Conservation (phyloP, 1,140 invertebrate species). For the Papilio polyxenes region DNA sequence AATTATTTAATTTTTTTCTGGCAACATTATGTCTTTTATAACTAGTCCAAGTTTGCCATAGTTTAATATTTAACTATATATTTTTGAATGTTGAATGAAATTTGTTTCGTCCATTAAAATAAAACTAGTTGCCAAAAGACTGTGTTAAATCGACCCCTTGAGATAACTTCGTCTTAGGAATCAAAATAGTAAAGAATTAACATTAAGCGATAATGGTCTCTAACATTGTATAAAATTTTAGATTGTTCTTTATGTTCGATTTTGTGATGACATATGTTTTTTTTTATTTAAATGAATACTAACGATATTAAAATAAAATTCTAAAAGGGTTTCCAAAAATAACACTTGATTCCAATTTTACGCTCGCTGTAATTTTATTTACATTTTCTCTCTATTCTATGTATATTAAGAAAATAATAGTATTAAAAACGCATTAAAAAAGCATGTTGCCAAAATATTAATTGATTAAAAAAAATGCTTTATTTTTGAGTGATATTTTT, state of each 20-base stretch:
- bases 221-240: neutral
- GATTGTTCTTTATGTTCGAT: neutral
- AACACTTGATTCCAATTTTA: neutral
- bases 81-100: no score
- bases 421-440: constrained; percentile 10
- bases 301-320: neutral
- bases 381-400: neutral
- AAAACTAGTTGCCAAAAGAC: neutral
- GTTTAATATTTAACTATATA: neutral
- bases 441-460: constrained; percentile 26
- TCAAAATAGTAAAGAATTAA: neutral
- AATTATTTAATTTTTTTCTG: neutral
- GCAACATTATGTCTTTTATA: neutral
- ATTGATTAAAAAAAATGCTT: constrained; percentile 12
- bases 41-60: constrained; percentile 3
- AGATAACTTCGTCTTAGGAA: no score
- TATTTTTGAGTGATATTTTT: constrained; percentile 12
- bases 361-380: neutral
- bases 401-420: constrained; percentile 15
- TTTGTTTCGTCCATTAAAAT: neutral
- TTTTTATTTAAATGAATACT: neutral
- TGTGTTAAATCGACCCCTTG: no score
- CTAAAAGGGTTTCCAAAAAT: neutral
- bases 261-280: neutral
- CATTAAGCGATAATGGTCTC: neutral